These are phyloP conservation scores for Cacajao melanocephalus DNA, from an alignment of 2,797 vertebrate genomes.

Conservation along the genomic window DNA sequence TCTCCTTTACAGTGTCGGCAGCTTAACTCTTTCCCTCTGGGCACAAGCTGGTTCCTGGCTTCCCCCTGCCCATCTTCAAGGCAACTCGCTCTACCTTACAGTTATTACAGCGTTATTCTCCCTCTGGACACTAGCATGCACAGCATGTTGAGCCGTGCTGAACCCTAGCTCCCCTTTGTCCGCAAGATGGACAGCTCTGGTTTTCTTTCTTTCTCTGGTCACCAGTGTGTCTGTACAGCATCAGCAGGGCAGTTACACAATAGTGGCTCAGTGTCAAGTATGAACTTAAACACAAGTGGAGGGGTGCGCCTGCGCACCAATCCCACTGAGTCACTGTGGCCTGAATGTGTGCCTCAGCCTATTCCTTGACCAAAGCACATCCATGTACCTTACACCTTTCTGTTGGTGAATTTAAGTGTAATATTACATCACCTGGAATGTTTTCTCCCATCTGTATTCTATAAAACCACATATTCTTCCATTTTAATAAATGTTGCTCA, in stretches of 20 bases:
- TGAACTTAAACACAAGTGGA: neutral
- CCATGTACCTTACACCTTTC: neutral
- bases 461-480: neutral
- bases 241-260: neutral
- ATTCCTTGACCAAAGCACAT: neutral
- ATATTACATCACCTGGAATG: neutral
- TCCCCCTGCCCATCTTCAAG: neutral
- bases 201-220: neutral
- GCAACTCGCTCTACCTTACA: neutral
- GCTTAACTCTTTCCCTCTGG: neutral
- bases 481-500: neutral
- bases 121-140: neutral
- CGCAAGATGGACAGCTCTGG: neutral
- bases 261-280: neutral
- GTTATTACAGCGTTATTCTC: neutral
- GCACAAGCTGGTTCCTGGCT: neutral
- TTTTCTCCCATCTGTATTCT: neutral
- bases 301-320: neutral
- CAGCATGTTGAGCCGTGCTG: neutral
- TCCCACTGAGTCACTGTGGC: neutral
- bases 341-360: neutral
- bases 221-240: neutral
- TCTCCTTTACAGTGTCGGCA: neutral
- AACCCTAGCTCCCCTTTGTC: neutral
- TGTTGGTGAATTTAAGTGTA: neutral